Conservation (phyloP, 1,140 invertebrate species). For the Kradibia gibbosae region DNA sequence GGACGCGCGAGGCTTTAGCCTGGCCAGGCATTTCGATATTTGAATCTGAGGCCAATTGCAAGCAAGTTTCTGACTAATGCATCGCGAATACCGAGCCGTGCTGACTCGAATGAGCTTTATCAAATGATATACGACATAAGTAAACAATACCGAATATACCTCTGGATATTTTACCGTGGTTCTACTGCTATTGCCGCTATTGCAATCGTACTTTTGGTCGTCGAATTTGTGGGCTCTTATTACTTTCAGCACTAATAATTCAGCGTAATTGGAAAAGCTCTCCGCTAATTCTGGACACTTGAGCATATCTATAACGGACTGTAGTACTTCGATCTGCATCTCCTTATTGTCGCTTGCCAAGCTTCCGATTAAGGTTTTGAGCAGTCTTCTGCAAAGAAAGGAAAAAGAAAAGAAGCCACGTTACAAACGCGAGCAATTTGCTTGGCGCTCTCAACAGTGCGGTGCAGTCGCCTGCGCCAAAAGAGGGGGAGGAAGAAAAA, state of each 20-base stretch:
- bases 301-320: conserved; percentile 86
- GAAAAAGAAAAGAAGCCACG: too few species aligned
- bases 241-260: conserved; percentile 90
- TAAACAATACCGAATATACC: conserved; percentile 59
- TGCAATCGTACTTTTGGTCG: conserved; percentile 56
- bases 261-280: conserved; percentile 88
- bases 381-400: conserved; percentile 76
- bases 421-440: too few species aligned
- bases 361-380: conserved; percentile 83
- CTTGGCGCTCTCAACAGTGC: too few species aligned
- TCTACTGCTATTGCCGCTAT: conserved; percentile 60
- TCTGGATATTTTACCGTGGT: conserved; percentile 70
- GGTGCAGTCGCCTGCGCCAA: too few species aligned
- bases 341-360: conserved; percentile 79
- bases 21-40: too few species aligned
- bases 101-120: too few species aligned
- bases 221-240: conserved; percentile 84
- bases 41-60: too few species aligned
- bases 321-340: conserved; percentile 82
- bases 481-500: too few species aligned
- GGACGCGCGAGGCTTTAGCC: too few species aligned
- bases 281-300: conserved; percentile 81
- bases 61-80: too few species aligned
- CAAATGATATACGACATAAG: too few species aligned
- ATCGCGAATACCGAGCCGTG: too few species aligned